Evolutionary conservation across 2,113 vertebrate genomes (phyloP), one percentile per base, ranked within the genome.

Genomic region (Thomomys bottae): DNA sequence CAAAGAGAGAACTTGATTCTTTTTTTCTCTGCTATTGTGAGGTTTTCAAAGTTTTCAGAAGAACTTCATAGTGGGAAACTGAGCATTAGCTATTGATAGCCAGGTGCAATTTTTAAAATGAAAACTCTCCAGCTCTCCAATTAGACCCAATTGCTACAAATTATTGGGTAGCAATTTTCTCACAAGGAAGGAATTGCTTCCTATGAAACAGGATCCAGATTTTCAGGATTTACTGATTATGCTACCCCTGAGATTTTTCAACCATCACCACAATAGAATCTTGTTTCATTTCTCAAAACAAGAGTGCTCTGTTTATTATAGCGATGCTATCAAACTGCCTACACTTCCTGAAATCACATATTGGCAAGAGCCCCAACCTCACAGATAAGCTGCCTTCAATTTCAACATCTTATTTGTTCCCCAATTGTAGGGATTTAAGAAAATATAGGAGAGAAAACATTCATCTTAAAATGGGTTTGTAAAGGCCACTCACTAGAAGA

Each of bases 241-340:
- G 71, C 64, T 71, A 79, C 49, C 80, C 85, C 34, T 71, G 72
- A 95, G 92, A 77, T 87, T 89, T 85, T 96, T 90, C 59, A 88
- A n/a, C 61, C 38, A 84, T 36, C 23, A 57, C 8, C 77, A 85
- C 85, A 82, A 78, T 78, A 95, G 92, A 95, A 76, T 90, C 76
- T 93, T 90, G n/a, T 88, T 91, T 95, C 34, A 24, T 30, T 94
- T 86, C 77, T 67, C 70, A 89, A 94, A 94, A 95, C 77, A 95
- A 92, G 72, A 93, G 61, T 1, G 8, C 34, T 88, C 71, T 71
- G 36, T 96, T 96, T 67, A 87, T 90, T 92, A 84, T 1, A 59
- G 49, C 54, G 32, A 66, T 24, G 12, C 86, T 88, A 64, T 75
- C 92, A 90, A 80, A 67, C 24, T 82, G 76, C 80, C 63, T 64